Conservation (phyloP, 2,888 invertebrate genomes). For the Trichogramma evanescens region DNA sequence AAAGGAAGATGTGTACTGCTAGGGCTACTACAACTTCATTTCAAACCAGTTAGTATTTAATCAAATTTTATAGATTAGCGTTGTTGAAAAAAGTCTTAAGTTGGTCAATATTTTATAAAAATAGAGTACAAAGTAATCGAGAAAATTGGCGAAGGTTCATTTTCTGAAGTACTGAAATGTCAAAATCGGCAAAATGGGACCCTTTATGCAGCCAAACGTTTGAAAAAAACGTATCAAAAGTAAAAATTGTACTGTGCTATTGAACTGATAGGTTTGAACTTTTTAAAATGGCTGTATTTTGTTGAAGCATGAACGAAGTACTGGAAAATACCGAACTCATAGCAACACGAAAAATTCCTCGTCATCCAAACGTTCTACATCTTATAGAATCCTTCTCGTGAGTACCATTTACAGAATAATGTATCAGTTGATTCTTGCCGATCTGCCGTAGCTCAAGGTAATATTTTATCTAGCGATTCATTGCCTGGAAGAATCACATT, state of each 20-base stretch:
- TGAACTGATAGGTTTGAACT: background rate
- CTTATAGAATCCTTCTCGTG: conserved; percentile 60
- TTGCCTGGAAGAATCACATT: conserved; percentile 54
- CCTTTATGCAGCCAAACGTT: conserved; percentile 57
- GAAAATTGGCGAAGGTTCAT: conserved; percentile 65
- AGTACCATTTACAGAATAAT: conserved; percentile 35
- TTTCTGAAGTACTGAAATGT: conserved; percentile 63
- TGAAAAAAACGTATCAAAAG: conserved; percentile 57
- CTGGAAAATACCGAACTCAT: conserved; percentile 55
- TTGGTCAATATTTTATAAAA: conserved; percentile 15
- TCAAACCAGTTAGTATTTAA: conserved; percentile 16
- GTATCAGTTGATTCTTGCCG: background rate
- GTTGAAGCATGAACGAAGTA: conserved; percentile 48
- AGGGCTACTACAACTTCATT: conserved; percentile 3
- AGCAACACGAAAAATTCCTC: conserved; percentile 54
- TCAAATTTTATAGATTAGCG: background rate
- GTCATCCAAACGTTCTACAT: conserved; percentile 58
- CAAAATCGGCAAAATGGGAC: conserved; percentile 52
- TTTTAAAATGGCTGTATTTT: background rate
- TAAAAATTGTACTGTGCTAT: conserved; percentile 33
- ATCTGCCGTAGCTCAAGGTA: background rate
- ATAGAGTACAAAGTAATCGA: conserved; percentile 58
- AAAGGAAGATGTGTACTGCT: no score
- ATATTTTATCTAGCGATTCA: conserved; percentile 50
- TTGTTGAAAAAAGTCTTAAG: background rate